A percentile compares a stretch with the other conserved stretches of the same genome.
phyloP scores from a whole-genome alignment of 2,888 invertebrate species.

The Lypha dubia region DNA sequence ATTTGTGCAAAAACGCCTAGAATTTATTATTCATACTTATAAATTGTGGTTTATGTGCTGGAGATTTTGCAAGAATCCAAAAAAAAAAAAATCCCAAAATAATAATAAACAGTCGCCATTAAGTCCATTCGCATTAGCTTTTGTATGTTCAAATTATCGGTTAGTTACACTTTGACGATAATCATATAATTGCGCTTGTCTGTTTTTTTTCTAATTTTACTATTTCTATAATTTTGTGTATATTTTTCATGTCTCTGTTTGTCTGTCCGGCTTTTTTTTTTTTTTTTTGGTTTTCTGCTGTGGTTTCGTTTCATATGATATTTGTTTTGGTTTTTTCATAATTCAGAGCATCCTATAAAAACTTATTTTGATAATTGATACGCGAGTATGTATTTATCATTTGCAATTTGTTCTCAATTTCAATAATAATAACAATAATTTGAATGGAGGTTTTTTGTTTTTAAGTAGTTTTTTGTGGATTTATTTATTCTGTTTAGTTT shows the following conservation, averaged over 20 bases:
- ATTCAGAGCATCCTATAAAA: slow-evolving; percentile 61
- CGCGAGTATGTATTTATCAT: slow-evolving; percentile 38
- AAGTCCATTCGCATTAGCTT: slow-evolving; percentile 45
- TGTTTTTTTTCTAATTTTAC: slow-evolving; percentile 7
- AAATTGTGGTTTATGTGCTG: background rate
- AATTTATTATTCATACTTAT: slow-evolving; percentile 29
- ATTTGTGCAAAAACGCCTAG: slow-evolving; percentile 63
- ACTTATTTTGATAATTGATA: slow-evolving; percentile 66
- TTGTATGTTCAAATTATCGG: slow-evolving; percentile 34
- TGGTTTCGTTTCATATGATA: slow-evolving; percentile 38
- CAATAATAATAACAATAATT: slow-evolving; percentile 74
- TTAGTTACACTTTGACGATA: slow-evolving; percentile 36
- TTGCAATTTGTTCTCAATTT: slow-evolving; percentile 70
- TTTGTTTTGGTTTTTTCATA: slow-evolving; percentile 21
- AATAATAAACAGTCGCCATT: slow-evolving; percentile 29
- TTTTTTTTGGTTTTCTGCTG: slow-evolving; percentile 33
- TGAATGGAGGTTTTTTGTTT: slow-evolving; percentile 68
- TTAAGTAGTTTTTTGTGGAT: slow-evolving; percentile 47
- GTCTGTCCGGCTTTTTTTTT: background rate
- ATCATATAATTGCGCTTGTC: slow-evolving; percentile 60
- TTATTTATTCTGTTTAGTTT: slow-evolving; percentile 44
- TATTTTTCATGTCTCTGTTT: slow-evolving; percentile 9
- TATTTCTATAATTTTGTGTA: slow-evolving; percentile 9
- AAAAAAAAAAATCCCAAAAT: background rate
- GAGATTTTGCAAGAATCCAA: slow-evolving; percentile 5